phyloP scores from a whole-genome alignment of 2,888 invertebrate genomes.

The Trichacis sp. region DNA sequence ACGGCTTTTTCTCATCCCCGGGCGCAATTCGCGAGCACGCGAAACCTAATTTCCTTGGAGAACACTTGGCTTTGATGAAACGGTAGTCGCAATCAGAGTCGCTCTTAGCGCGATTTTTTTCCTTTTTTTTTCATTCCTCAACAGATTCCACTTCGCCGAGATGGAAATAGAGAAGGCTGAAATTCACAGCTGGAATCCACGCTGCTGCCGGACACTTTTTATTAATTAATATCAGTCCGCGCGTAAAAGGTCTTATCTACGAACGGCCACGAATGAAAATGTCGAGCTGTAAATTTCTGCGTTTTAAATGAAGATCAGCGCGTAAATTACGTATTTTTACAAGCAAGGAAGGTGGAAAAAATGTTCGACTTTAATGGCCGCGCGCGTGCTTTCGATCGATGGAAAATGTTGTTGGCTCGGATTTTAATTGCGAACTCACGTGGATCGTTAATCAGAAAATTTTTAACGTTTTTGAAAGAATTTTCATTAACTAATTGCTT shows the following conservation, averaged over 20 bases:
- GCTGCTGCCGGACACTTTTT: constrained; percentile 15
- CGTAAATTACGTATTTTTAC: constrained; percentile 22
- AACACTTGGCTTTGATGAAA: neutral
- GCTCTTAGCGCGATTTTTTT: too few species aligned
- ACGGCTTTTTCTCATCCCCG: constrained; percentile 30
- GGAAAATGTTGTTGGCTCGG: neutral
- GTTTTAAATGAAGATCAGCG: constrained; percentile 19
- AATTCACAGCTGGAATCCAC: constrained; percentile 21
- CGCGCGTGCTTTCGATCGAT: constrained; percentile 14
- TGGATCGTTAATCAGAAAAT: too few species aligned
- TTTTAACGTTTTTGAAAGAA: too few species aligned
- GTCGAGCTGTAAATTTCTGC: constrained; percentile 25
- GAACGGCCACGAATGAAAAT: constrained; percentile 21
- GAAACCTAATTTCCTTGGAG: neutral
- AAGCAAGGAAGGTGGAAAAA: neutral
- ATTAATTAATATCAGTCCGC: constrained; percentile 25
- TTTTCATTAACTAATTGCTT: too few species aligned
- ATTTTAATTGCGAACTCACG: too few species aligned
- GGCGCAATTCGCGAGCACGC: neutral
- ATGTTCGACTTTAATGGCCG: neutral
- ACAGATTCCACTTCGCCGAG: too few species aligned
- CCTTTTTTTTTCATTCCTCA: too few species aligned
- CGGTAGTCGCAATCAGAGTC: neutral
- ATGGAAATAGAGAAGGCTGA: constrained; percentile 15
- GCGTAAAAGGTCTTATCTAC: constrained; percentile 27